These are phyloP conservation scores for Minunthozetes semirufus DNA, from an alignment of 2,888 invertebrate species.

Conservation along the genomic window DNA sequence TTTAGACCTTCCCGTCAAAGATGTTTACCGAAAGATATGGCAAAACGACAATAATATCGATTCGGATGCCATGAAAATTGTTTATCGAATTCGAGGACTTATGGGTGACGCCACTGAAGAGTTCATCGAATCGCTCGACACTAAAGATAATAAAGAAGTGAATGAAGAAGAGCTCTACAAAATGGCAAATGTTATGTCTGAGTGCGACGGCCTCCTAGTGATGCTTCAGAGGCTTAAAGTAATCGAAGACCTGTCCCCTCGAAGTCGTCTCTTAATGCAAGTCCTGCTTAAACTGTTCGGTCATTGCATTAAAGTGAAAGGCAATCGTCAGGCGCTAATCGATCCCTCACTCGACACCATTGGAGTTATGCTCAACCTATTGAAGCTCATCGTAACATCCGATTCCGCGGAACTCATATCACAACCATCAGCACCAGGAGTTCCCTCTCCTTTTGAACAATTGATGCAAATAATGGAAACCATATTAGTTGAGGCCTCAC, in stretches of 20 bases:
- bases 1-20: constrained; percentile 88
- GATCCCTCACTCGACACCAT: constrained; percentile 76
- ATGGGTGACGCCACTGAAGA: constrained; percentile 98
- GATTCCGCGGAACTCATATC: constrained; percentile 52
- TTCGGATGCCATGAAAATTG: constrained; percentile 91
- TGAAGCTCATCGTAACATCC: constrained; percentile 56
- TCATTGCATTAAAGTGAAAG: constrained; percentile 76
- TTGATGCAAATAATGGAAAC: constrained; percentile 91
- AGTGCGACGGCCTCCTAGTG: constrained; percentile 65
- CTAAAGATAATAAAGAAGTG: constrained; percentile 73
- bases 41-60: constrained; percentile 53
- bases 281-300: constrained; percentile 83
- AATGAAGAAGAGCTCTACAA: constrained; percentile 91
- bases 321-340: constrained; percentile 79
- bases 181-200: constrained; percentile 76
- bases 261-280: constrained; percentile 76
- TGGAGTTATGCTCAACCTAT: constrained; percentile 71
- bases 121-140: constrained; percentile 87
- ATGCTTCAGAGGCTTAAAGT: constrained; percentile 64
- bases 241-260: constrained; percentile 67
- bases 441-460: constrained; percentile 70
- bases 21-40: constrained; percentile 54
- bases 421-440: constrained; percentile 47
- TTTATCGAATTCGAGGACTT: constrained; percentile 94
- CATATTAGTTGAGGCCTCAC: constrained; percentile 81